Evolutionary conservation across 2,113 vertebrate species (phyloP), one percentile per base, ranked within the genome.

Genomic region (Nerophis ophidion): DNA sequence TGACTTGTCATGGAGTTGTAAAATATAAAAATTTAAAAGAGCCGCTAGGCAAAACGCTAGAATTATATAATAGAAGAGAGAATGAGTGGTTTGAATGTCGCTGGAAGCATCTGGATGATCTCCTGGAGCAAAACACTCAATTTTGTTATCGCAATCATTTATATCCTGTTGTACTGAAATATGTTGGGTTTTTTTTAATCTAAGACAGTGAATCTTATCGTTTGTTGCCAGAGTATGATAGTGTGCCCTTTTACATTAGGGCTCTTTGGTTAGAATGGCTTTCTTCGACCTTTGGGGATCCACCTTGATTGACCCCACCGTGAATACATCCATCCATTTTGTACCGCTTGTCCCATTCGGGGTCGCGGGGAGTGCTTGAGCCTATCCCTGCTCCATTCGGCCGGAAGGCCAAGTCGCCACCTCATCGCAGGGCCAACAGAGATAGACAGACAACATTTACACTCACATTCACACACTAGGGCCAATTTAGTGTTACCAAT

Each of bases 221-320:
- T 26, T 26, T 26, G 11, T 12, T 2, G 40, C 40, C 9, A 44
- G 40, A 11, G 11, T 44, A 5, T 44, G 40, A 12, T 44, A 12
- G 12, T 57, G 40, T 70, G 55, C 51, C 36, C 35, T 54, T 53
- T 75, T 55, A 58, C 72, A 71, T 57, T 67, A 74, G 65, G 80
- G 77, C 75, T 80, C 74, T 68, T 60, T 15, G 12, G 7, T 40
- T 40, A 3, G 38, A n/a, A 17, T 33, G 66, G 57, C 57, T 72
- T 83, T 71, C 57, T 62, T 69, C 80, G 81, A 81, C 75, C 77
- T 63, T 60, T 61, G 52, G 59, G 77, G 72, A 76, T 68, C 72
- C 76, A 53, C 77, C 76, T 84, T 83, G 84, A 85, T 84, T 83
- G 84, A 85, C 81, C 82, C 63, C 60, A 34, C 62, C 48, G n/a